Conservation (phyloP, 2,113 vertebrate genomes). For the Eira barbara region DNA sequence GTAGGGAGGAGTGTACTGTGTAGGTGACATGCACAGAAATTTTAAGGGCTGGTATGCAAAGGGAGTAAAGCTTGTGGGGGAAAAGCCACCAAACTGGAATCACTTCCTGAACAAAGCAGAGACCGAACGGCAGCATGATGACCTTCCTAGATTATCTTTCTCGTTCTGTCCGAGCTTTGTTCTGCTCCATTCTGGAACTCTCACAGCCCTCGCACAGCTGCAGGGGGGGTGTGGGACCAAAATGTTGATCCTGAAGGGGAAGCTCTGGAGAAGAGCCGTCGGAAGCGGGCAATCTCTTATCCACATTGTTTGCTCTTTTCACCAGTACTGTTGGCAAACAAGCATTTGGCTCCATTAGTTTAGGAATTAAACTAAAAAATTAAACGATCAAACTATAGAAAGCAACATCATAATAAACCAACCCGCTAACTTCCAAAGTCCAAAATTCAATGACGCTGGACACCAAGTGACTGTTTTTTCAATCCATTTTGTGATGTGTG, state of each 20-base stretch:
- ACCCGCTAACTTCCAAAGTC: background rate
- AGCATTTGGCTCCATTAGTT: background rate
- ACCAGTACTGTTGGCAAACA: background rate
- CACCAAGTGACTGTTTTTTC: background rate
- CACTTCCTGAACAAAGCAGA: background rate
- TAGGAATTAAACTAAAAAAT: background rate
- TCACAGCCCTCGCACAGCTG: background rate
- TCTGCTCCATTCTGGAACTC: background rate
- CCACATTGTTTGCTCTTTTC: background rate
- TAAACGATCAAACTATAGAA: background rate
- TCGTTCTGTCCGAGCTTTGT: slow-evolving; percentile 74
- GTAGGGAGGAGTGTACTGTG: background rate
- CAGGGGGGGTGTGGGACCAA: background rate
- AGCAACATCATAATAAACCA: background rate
- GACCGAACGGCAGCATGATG: slow-evolving; percentile 15
- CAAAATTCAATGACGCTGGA: background rate
- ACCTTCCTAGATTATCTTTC: slow-evolving; percentile 38
- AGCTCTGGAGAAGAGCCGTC: background rate
- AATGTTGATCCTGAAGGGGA: background rate
- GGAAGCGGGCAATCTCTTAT: background rate
- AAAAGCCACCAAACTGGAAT: no score
- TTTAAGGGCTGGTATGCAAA: background rate
- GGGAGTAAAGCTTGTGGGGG: background rate
- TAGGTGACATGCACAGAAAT: background rate
- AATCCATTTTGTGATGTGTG: background rate